Evolutionary conservation across 2,113 vertebrate species (phyloP), one percentile per base, ranked within the genome.

Genomic region (Epinephelus cyanopodus): DNA sequence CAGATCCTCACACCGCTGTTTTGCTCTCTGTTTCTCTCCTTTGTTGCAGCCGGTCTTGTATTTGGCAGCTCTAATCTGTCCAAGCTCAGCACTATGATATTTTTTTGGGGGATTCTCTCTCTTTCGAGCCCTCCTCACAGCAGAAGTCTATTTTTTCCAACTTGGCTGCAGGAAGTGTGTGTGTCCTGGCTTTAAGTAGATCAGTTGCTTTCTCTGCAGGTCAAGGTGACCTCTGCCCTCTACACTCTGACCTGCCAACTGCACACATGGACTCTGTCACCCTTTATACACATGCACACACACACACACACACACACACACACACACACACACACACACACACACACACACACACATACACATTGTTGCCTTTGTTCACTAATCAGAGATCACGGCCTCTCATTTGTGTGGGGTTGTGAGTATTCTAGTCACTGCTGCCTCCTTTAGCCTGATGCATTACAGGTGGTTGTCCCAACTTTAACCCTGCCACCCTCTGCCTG

Each of bases 1-100:
- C 87, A 92, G 74, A 81, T 48, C 66, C 81, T 54, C 29, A 18
- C 71, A 37, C 56, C 5, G 39, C 72, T 90, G 84, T 82, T 76
- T 79, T 61, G 60, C 50, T 66, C 54, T 50, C 56, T 23, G 29
- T 56, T 42, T 72, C 47, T 64, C 79, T 67, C 62, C 61, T 80
- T 63, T 83, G 69, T 83, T 63, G 63, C 48, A 52, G 73, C 53
- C 73, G 61, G 73, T 68, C 81, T 33, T 81, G 73, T 70, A 70
- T 85, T 85, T 57, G 82, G 58, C 75, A 81, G n/a, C 54, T 33
- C 6, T 42, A 39, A 78, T 78, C 78, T 77, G 72, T 52, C 37
- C 47, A 7, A 63, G 29, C 71, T 83, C 82, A 74, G 61, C 25
- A 29, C 23, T 15, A 1, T 42, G 5, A 50, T 65, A 18, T 71